Base-by-base conservation (phyloP, 2,888 invertebrate species). In the Busseola fusca region DNA sequence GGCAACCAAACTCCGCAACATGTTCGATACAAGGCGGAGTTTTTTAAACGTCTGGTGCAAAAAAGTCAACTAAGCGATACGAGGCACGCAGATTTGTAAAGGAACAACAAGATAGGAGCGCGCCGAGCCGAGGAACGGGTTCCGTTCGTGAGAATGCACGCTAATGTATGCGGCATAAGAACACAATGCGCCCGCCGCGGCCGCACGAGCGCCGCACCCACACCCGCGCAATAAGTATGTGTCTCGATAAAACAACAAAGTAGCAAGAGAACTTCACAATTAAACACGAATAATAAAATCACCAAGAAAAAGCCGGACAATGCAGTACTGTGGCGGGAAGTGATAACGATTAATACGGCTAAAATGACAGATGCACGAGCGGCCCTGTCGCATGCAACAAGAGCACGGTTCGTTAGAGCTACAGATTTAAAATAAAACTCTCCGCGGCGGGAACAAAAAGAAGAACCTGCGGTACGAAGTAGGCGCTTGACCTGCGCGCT, bases 401-500 rank as follows among this genome's bases (percentile, higher is more conserved):
- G 94, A 92, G 89, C 90, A 87, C 89, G 93, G 90, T 93, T 94
- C 94, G 94, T 94, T 94, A 94, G 92, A 91, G 91, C 91, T 89
- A 86, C 92, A 92, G 94, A 94, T 93, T 95, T 92, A 93, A 94
- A 95, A 95, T 94, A 95, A 94, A 95, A 93, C 91, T 89, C 90
- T 89, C 90, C 87, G 88, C 90, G 87, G 87, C 84, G 88, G 82
- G 88, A 92, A 93, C 92, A 93, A 94, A 94, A 94, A 92, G 91
- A 91, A 91, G 89, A 89, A 86, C 85, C 87, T 89, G 88, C 86
- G 89, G 88, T 87, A 84, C 89, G 86, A 89, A 91, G 91, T 90
- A 88, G 87, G 87, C 90, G 90, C 92, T 92, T 92, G 91, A 93
- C 92, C 90, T 87, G 87, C 80, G 86, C 87, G 86, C 86, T 84